A percentile compares a stretch with the other conserved stretches of the same genome.
Conservation (phyloP, 2,797 vertebrate genomes). For the Okamejei kenojei region DNA sequence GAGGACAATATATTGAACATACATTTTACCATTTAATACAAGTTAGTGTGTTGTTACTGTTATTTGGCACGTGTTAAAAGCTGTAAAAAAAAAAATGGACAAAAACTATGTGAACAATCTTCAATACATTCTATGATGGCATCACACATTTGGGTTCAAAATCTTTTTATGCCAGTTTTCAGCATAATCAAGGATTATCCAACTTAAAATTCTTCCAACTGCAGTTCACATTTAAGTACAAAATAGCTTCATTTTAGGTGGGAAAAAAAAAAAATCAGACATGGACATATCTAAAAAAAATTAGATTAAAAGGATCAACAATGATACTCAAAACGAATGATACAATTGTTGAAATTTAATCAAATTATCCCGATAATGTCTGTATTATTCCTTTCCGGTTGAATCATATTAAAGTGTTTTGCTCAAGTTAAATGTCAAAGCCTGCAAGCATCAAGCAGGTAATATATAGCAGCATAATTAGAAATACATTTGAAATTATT, state of each 20-base stretch:
- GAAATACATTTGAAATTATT: constrained; percentile 32
- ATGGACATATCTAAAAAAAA: background rate
- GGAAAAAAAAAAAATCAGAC: background rate
- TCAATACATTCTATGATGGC: background rate
- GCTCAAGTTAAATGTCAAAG: constrained; percentile 28
- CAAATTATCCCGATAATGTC: background rate
- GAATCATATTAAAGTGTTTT: constrained; percentile 10
- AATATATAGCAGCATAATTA: constrained; percentile 34
- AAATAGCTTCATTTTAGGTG: background rate
- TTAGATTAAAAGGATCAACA: constrained; percentile 8
- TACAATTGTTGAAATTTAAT: background rate
- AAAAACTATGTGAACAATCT: background rate
- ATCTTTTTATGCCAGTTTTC: background rate
- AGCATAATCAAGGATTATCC: constrained; percentile 6
- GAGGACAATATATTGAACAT: background rate
- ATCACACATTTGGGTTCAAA: background rate
- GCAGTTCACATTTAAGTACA: background rate
- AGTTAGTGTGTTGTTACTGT: background rate
- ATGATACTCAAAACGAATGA: background rate
- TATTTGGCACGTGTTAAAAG: background rate
- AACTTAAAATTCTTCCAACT: background rate
- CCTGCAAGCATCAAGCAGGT: constrained; percentile 34
- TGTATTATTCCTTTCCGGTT: background rate
- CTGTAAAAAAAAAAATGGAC: background rate
- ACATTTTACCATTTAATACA: constrained; percentile 7